These are phyloP conservation scores for Gallinago undulata DNA, from an alignment of 2,113 vertebrate genomes.

Conservation along the genomic window DNA sequence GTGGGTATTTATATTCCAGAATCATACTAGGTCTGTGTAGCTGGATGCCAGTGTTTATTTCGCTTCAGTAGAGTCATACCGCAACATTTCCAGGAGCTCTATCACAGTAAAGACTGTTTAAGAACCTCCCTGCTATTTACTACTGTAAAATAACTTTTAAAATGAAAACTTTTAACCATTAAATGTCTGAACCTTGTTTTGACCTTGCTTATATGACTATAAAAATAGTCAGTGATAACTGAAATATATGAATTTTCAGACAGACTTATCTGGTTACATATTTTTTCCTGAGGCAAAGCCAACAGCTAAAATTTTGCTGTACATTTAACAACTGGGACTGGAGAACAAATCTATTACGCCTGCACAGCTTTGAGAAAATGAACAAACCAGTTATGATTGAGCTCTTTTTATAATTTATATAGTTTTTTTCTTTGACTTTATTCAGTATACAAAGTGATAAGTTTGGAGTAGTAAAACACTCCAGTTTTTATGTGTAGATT, in stretches of 20 bases:
- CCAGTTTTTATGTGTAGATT: background rate
- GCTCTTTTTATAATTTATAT: background rate
- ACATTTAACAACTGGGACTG: background rate
- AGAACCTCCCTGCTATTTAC: background rate
- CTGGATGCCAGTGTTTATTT: background rate
- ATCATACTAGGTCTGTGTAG: background rate
- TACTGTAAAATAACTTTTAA: constrained; percentile 29
- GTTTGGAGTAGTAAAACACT: background rate
- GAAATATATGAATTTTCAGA: constrained; percentile 62
- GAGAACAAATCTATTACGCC: background rate
- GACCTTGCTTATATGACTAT: constrained; percentile 28
- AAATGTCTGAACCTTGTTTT: constrained; percentile 60
- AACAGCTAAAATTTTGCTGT: constrained; percentile 50
- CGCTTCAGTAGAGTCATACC: background rate
- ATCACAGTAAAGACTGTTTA: background rate
- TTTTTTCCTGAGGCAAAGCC: constrained; percentile 72
- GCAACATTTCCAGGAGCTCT: background rate
- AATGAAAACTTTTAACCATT: constrained; percentile 41
- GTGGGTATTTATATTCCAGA: background rate
- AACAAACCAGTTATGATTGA: constrained; percentile 3
- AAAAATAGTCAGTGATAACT: constrained; percentile 48
- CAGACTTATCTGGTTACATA: constrained; percentile 29
- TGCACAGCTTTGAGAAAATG: background rate
- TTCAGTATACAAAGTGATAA: background rate
- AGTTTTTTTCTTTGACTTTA: background rate